Evolutionary conservation across 1,140 invertebrate species (phyloP), one percentile per base, ranked within the genome.

Genomic region (Drosophila erecta): DNA sequence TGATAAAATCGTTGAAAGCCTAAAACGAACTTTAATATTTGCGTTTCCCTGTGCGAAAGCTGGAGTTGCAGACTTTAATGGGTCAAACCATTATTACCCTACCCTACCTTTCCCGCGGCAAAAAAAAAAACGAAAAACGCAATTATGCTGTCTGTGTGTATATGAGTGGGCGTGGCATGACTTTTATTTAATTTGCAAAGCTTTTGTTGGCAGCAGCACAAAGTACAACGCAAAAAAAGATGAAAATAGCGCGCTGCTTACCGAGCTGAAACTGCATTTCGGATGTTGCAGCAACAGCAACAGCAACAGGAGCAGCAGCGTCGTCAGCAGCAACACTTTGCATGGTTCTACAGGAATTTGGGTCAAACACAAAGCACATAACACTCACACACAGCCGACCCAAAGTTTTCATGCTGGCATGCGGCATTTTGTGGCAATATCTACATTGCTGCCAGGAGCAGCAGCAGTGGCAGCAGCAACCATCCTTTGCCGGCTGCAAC

Each of bases 101-200:
- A n/a, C n/a, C 15, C 8, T 22, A 14, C 15, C 4, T 7, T 12
- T 41, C 17, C 11, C 5, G 8, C 35, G 7, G 40, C 17, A 43
- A 50, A 49, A 59, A 57, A 55, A 55, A 58, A 75, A 40, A 43
- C 43, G 66, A 65, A 61, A 76, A 76, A 76, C 59, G 73, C 54
- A 66, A 76, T 76, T 66, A 76, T 67, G 15, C 27, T 55, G 72
- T 40, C 24, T 24, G 30, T 47, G 22, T 65, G 33, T 43, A 51
- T 66, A 49, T 59, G 44, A 58, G 81, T 85, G 81, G 81, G 75
- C 75, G 75, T 70, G 75, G 75, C 73, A 37, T 53, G 57, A 54
- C 73, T 77, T 76, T 77, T 76, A 76, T 76, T 76, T 76, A 76
- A 76, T 76, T 76, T 76, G 74, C 74, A 76, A 76, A 75, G 74